Base-by-base conservation (phyloP, 2,113 vertebrate genomes). In the Dipodomys merriami region DNA sequence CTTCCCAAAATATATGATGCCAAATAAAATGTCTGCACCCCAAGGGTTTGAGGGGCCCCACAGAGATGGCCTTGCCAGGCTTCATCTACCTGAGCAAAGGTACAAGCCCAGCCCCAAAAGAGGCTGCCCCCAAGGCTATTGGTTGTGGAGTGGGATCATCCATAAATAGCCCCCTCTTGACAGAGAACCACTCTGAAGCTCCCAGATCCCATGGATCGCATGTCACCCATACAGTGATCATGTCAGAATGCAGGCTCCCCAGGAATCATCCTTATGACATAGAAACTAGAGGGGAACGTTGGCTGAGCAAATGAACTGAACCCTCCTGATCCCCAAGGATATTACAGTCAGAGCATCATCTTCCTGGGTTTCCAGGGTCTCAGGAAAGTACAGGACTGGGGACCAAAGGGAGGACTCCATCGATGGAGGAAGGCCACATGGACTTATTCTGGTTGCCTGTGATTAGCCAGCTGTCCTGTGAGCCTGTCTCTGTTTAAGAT, bases 401-500 rank as follows among this genome's bases (percentile, higher is more conserved):
- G 7, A 27, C 25, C 2, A 4, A 1, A 1, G 0, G 2, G 4
- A 49, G 6, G 27, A 0, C 49, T 73, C 33, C n/a, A 7, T 22
- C 3, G 11, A 20, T 9, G 18, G 33, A 60, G 3, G 4, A 44
- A 90, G 33, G 4, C n/a, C 39, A 7, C 60, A 0, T 19, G 30
- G 5, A 9, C 2, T 8, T 90, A 13, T 4, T 11, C 71, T 85
- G 44, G 49, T 49, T 86, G 3, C 35, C 67, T 74, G 27, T 80
- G 60, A 13, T 53, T 23, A 13, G 3, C 62, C 1, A 1, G 11
- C 9, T 10, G 16, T 5, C 4, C 62, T 91, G 10, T 13, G 25
- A 88, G n/a, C 19, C 44, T 29, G 19, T 13, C 79, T 76, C 39
- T 94, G 19, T 16, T 60, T 29, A 84, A 30, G 12, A 35, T 65